Evolutionary conservation across 1,140 invertebrate species (phyloP), one percentile per base, ranked within the genome.

Genomic region (Dryas iulia): DNA sequence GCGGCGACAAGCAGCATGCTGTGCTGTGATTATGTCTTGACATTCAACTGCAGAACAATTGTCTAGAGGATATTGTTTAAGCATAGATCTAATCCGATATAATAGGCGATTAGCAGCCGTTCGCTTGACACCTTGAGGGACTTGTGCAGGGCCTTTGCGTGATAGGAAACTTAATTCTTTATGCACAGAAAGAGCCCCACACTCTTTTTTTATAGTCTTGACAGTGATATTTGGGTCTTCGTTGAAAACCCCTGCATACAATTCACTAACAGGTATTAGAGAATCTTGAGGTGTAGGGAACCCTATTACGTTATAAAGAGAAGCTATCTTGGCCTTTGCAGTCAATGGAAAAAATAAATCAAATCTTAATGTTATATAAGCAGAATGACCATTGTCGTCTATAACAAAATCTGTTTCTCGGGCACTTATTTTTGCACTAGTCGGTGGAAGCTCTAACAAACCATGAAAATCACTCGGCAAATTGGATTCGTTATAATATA

Each of bases 51-150:
- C 53, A 4, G 81, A 79, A 74, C 81, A 83, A 21, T 84, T 77
- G 5, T 76, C 79, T 7, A 82, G 79, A 30, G 82, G 57, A 77
- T 89, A 91, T 62, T 86, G 82, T 58, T 84, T 88, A 0, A 91
- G 65, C 80, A 89, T 81, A 18, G 81, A 67, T 72, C 83, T 79
- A 11, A 87, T 69, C 30, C 85, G 75, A 61, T 74, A 78, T 59
- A 89, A 57, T 6, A 91, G 72, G 24, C 81, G 79, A 74, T 87
- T 89, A 21, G 86, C 87, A 66, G 86, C 88, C 18, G 88, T 87
- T 11, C 81, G 74, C 66, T 85, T 91, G 31, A 87, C 89, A 25
- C 79, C 80, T 77, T 87, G 84, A 54, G 77, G 84, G 82, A 87
- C 89, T 53, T 81, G 78, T 10, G 86, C 59, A 24, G 72, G 66